Percentiles rank a stretch among this genome's conserved stretches.
phyloP scores from a whole-genome alignment of 2,113 vertebrate species.

The Propithecus coquereli region DNA sequence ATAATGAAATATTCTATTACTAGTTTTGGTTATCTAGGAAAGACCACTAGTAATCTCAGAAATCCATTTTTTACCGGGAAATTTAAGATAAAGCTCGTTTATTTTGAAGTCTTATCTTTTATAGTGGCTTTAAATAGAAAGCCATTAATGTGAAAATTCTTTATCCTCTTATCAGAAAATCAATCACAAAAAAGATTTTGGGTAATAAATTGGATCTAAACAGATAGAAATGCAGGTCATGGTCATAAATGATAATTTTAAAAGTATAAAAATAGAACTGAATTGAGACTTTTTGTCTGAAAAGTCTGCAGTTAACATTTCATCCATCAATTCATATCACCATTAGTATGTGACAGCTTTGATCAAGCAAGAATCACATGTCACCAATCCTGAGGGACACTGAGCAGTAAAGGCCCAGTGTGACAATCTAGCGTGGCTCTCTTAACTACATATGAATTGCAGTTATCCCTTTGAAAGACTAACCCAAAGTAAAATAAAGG shows the following conservation, averaged over 20 bases:
- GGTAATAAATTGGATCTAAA: conserved; percentile 35
- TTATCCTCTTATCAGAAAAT: conserved; percentile 44
- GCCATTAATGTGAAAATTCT: neutral
- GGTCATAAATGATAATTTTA: neutral
- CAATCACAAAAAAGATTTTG: conserved; percentile 41
- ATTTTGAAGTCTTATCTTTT: conserved; percentile 18
- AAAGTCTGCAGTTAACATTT: neutral
- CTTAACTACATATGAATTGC: neutral
- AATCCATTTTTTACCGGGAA: conserved; percentile 14
- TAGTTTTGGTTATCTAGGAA: neutral
- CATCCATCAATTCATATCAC: neutral
- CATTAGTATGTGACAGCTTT: neutral
- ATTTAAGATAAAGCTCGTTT: neutral
- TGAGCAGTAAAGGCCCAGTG: neutral
- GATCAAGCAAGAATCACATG: neutral
- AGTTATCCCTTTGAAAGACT: neutral
- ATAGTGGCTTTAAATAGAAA: conserved; percentile 12
- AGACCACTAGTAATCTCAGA: neutral
- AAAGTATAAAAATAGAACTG: neutral
- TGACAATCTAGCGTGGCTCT: neutral
- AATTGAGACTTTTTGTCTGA: neutral
- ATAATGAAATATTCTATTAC: neutral
- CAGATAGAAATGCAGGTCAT: neutral
- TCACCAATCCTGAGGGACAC: neutral
- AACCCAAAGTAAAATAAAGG: neutral